Conservation (phyloP, 2,888 invertebrate species). For the Netelia fuscicornis region DNA sequence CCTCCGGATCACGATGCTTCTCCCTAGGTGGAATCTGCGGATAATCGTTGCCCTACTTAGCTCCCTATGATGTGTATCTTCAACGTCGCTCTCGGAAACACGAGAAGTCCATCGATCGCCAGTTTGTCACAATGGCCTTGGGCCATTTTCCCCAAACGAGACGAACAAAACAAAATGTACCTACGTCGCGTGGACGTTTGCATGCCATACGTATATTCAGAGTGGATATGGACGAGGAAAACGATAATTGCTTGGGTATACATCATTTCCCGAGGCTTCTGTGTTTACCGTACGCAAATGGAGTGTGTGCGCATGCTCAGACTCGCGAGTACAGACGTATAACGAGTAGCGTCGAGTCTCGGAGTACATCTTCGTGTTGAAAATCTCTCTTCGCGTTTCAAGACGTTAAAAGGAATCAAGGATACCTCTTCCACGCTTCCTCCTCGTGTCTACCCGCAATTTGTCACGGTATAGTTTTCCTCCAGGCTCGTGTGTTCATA, state of each 20-base stretch:
- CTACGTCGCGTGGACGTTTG: slow-evolving; percentile 12
- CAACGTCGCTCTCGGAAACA: slow-evolving; percentile 20
- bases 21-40: background rate
- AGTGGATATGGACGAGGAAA: slow-evolving; percentile 32
- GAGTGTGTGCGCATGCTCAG: slow-evolving; percentile 6
- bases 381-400: slow-evolving; percentile 25
- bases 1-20: background rate
- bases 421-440: slow-evolving; percentile 21
- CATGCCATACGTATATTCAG: slow-evolving; percentile 20
- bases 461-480: slow-evolving; percentile 47
- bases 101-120: slow-evolving; percentile 32
- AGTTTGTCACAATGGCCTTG: slow-evolving; percentile 44
- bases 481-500: background rate
- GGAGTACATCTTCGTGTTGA: slow-evolving; percentile 30
- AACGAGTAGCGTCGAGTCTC: slow-evolving; percentile 21
- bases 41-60: slow-evolving; percentile 10
- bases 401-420: slow-evolving; percentile 23
- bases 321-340: slow-evolving; percentile 21
- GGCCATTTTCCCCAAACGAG: slow-evolving; percentile 15
- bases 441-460: slow-evolving; percentile 45
- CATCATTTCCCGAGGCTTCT: slow-evolving; percentile 53
- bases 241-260: slow-evolving; percentile 60
- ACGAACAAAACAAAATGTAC: slow-evolving; percentile 37
- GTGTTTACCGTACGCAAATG: slow-evolving; percentile 45
- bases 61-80: slow-evolving; percentile 13